Evolutionary conservation across 2,888 invertebrate species (phyloP), one percentile per base, ranked within the genome.

Genomic region (Rambutsinella grinnellia): DNA sequence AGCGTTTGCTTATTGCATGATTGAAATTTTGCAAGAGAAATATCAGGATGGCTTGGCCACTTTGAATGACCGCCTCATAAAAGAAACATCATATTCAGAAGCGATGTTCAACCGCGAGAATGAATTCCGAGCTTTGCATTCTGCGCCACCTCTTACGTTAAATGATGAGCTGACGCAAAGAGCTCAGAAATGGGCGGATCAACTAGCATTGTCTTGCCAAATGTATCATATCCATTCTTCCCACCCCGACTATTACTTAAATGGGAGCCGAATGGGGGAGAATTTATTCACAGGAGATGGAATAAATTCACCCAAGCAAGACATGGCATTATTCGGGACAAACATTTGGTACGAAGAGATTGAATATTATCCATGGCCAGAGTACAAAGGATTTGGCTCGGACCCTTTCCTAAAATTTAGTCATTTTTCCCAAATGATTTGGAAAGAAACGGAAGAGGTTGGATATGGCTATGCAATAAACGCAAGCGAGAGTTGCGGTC

Each of bases 301-400:
- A 10, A 66, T 74, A 13, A 24, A 60, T 17, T 58, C 28, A 3
- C 60, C 72, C 1, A 53, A 47, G 13, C 60, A 74, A 23, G 72
- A 74, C 19, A 65, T 74, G 72, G 54, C 66, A 3, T 21, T 74
- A n/a, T 66, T 74, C 19, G 72, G 58, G 2, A 65, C 58, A 3
- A 65, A 65, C 53, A 74, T 60, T 61, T 74, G 72, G 72, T 74
- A 74, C 21, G 72, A 74, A 51, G 72, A 74, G 60, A 74, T 74
- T n/a, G 56, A 58, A 3, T 49, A 66, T 27, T 74, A 74, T 47
- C 72, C 72, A 1, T 74, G 72, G 72, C 72, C 72, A 24, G 72
- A 74, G 27, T 74, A 74, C 47, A 60, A 51, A 28, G 72, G 72
- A 2, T 74, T 51, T 28, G 72, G 72, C 10, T 44, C 56, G 2